These are phyloP conservation scores for Bombus superbus DNA, from an alignment of 1,140 invertebrate genomes.

Conservation along the genomic window DNA sequence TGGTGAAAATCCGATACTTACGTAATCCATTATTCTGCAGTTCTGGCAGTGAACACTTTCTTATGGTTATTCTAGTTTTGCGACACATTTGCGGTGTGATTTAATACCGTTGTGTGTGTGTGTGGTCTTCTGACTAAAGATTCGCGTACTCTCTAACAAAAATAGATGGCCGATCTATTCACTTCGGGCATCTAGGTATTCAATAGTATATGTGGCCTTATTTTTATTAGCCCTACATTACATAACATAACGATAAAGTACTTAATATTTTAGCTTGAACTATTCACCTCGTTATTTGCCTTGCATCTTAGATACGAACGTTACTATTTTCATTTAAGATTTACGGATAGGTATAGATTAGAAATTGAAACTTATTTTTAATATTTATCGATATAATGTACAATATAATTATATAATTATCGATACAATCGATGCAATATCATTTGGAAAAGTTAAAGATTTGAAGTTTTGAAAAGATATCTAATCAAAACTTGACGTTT, in stretches of 20 bases:
- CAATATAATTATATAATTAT: too few species aligned
- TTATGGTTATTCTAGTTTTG: slow-evolving; percentile 1
- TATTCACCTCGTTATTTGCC: too few species aligned
- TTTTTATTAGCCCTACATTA: slow-evolving; percentile 33
- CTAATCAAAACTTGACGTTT: too few species aligned
- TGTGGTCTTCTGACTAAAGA: slow-evolving; percentile 23
- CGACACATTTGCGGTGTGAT: background rate
- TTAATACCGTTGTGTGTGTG: slow-evolving; percentile 12
- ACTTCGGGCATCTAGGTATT: slow-evolving; percentile 26
- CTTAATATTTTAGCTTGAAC: background rate
- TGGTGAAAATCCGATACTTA: background rate
- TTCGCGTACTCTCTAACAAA: slow-evolving; percentile 40
- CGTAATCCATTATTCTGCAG: background rate
- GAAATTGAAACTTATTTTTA: too few species aligned
- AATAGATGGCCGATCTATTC: slow-evolving; percentile 52
- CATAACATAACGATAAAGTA: background rate
- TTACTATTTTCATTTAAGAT: too few species aligned
- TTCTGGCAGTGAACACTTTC: background rate
- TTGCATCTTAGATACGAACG: too few species aligned
- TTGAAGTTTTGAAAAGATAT: too few species aligned
- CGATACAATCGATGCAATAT: too few species aligned
- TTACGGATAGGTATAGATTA: too few species aligned
- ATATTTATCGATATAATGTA: too few species aligned
- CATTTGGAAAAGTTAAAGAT: too few species aligned
- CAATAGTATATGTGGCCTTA: slow-evolving; percentile 33